Base-by-base conservation (phyloP, 2,888 invertebrate species). In the Epirrita christyi region DNA sequence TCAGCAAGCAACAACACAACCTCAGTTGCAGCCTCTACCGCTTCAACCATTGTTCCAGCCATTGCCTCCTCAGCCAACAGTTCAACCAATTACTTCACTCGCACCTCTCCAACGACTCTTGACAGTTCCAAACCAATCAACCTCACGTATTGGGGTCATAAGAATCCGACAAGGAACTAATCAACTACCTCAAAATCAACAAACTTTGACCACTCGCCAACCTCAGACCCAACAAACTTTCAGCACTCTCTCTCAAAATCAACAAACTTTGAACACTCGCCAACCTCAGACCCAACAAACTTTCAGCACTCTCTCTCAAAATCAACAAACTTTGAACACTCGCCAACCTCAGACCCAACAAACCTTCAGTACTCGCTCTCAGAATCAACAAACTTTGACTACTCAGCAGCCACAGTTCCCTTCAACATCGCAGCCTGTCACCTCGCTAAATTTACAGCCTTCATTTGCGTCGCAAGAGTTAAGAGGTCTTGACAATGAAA, bases 111-210 rank as follows among this genome's bases (percentile, higher is more conserved):
- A 55, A 46, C 32, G 55, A 40, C 13, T 42, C 10, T 52, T 55
- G 28, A 43, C 46, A 3, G 5, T 43, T 11, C 32, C 42, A 11
- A 63, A 46, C 11, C 61, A 60, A 44, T 27, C 55, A n/a, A 59
- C 60, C 1, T 55, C 37, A 46, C 58, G 64, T 32, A 59, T 61
- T 4, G 66, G 59, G n/a, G 34, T 61, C 6, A 54, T 62, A 9
- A 62, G 46, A 11, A 57, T 64, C 11, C 54, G 62, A 15, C 56
- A 64, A 45, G 43, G 38, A 43, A 41, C 14, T 27, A 54, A n/a
- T 10, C 36, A 40, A 64, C 58, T 6, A 50, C 49, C 11, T 42
- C 55, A 8, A 15, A 53, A 45, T 10, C 47, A 40, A 37, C 55
- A 14, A 36, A 47, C 42, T 11, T 15, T 13, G 0, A 53, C 28